phyloP scores from a whole-genome alignment of 2,113 vertebrate species.

The Hydrochoerus hydrochaeris region DNA sequence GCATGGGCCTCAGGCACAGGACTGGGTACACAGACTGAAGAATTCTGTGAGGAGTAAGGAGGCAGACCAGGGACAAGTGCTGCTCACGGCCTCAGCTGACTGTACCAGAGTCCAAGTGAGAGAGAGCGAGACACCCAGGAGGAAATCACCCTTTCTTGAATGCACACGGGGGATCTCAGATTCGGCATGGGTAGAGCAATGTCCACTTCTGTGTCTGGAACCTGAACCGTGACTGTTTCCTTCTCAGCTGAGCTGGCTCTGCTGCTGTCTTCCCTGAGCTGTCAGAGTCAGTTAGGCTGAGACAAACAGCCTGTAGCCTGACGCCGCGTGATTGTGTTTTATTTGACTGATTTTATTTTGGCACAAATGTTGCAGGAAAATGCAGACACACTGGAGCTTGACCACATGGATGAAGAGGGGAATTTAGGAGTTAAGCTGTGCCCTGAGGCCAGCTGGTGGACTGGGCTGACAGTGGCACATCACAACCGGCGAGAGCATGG shows the following conservation, averaged over 20 bases:
- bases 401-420: not conserved
- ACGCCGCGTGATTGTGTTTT: slow-evolving; percentile 27
- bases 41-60: not conserved
- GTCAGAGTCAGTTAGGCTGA: slow-evolving; percentile 72
- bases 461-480: not conserved
- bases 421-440: not conserved
- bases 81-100: not conserved
- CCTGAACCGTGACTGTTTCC: not conserved
- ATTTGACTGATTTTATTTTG: slow-evolving; percentile 74
- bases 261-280: slow-evolving; percentile 19
- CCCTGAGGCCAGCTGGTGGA: not conserved
- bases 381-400: not conserved
- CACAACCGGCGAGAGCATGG: not conserved
- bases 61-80: not conserved
- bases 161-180: not conserved
- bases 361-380: slow-evolving; percentile 42
- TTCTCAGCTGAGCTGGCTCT: not conserved
- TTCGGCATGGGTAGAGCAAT: no score
- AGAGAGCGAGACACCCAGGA: fast-evolving
- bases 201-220: not conserved
- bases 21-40: not conserved
- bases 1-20: no score
- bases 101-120: fast-evolving
- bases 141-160: not conserved
- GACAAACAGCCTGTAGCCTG: slow-evolving; percentile 42